Percentiles rank a stretch among this genome's conserved stretches.
Conservation (phyloP, 2,113 vertebrate genomes). For the Erythrocercus mccallii region DNA sequence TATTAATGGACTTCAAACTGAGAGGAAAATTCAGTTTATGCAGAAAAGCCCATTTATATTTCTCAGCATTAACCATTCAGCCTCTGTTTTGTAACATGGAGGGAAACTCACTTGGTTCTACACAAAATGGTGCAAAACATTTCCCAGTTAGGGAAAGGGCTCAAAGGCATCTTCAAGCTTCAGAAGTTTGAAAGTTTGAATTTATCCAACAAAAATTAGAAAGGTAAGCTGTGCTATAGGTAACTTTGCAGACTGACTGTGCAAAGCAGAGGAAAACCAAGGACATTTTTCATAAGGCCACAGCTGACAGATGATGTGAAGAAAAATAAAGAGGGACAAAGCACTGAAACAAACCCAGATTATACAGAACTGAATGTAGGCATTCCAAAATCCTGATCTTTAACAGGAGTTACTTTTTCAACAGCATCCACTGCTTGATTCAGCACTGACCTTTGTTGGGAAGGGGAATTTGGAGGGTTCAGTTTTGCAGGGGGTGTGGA, state of each 20-base stretch:
- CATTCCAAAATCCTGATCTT: not conserved
- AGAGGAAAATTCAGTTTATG: not conserved
- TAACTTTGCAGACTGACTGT: not conserved
- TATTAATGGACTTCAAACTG: not conserved
- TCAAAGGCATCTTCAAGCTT: not conserved
- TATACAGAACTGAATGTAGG: not conserved
- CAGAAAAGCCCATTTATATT: not conserved
- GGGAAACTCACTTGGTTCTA: not conserved
- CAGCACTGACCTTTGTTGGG: slow-evolving; percentile 91
- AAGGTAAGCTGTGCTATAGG: not conserved
- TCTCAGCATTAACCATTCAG: not conserved
- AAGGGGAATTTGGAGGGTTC: slow-evolving; percentile 99
- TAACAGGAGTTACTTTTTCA: not conserved
- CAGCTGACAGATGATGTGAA: not conserved
- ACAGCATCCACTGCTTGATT: not conserved
- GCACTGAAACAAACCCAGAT: not conserved
- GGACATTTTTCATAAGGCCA: not conserved
- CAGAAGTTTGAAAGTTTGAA: not conserved
- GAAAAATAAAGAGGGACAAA: not conserved
- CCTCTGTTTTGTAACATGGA: not conserved
- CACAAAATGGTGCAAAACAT: not conserved
- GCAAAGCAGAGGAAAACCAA: not conserved
- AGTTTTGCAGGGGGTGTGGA: slow-evolving; percentile 98
- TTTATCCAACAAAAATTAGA: not conserved
- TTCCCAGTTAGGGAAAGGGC: not conserved